Evolutionary conservation across 1,140 invertebrate species (phyloP).

Genomic region (Pachypsylla venusta): DNA sequence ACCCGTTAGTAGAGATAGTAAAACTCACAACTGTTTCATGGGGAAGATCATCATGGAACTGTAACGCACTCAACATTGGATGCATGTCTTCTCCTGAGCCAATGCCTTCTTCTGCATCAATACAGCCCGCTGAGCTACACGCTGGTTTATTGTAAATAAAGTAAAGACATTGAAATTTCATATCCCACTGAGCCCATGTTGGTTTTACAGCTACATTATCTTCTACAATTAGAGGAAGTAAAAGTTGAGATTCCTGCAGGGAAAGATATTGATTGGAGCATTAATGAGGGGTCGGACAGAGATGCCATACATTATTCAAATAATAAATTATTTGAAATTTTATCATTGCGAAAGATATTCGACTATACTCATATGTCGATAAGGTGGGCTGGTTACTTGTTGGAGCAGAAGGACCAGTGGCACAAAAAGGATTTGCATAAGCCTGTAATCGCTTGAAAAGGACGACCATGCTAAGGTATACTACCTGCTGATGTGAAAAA

Average conservation of each 20-base stretch:
- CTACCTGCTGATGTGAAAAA: no score
- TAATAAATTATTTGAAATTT: no score
- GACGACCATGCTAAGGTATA: no score
- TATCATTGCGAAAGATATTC: no score
- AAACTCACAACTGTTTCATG: conserved; percentile 63
- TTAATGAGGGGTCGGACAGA: no score
- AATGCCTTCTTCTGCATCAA: conserved; percentile 41
- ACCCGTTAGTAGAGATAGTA: no score
- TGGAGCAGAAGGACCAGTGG: no score
- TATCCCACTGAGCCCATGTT: conserved; percentile 1
- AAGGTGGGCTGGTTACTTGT: no score
- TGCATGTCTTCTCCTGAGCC: conserved; percentile 21
- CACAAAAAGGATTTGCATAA: no score
- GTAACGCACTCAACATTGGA: conserved; percentile 60
- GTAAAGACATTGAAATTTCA: neutral
- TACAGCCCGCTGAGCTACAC: conserved; percentile 41
- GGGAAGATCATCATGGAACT: conserved; percentile 67
- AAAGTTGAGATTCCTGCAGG: neutral
- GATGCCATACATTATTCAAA: no score
- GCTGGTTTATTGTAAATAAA: neutral
- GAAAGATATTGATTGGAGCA: neutral
- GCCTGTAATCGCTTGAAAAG: no score
- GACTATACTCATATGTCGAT: no score
- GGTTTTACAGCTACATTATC: neutral
- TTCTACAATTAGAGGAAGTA: neutral